Evolutionary conservation across 2,888 invertebrate species (phyloP), one percentile per base, ranked within the genome.

Genomic region (Drosophila austrosaltans): DNA sequence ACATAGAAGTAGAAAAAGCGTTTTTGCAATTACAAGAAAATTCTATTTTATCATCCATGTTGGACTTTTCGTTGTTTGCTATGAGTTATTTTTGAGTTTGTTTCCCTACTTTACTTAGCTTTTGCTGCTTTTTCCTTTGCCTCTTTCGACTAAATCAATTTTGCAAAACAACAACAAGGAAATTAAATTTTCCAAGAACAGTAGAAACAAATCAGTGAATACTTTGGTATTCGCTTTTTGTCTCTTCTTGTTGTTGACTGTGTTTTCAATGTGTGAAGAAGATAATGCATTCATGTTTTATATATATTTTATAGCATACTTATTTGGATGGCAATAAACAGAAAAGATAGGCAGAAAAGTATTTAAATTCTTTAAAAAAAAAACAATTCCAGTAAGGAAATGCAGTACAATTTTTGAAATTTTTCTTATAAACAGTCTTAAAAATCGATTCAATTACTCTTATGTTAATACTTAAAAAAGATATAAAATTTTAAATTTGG

Each of bases 21-120:
- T 62, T 69, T 75, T 72, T 72, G 73, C 70, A 82, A 79, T 82
- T 77, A 77, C 44, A 67, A 44, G 61, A 62, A 66, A 57, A 69
- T 54, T 70, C 62, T 66, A 53, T 74, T 70, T 67, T 63, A 71
- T 69, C 67, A 56, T 69, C 48, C 58, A 28, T 5, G 61, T 32
- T 48, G n/a, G 56, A 56, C 56, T 57, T 39, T 36, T 25, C 16
- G 30, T 54, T 20, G 57, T 39, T 54, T 63, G 63, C 63, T 25
- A 63, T 40, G 39, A 54, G 53, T 53, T 63, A 36, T 54, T 63
- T 63, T 54, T 48, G 20, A 57, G 20, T 57, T 57, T 57, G 22
- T 39, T 57, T 54, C n/a, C 40, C 28, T 20, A 28, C 53, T 54
- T 16, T 10, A 63, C 10, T 30, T 22, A 30, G 22, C 66, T 40